phyloP scores from a whole-genome alignment of 2,888 invertebrate species.

The Saturnia pavonia region DNA sequence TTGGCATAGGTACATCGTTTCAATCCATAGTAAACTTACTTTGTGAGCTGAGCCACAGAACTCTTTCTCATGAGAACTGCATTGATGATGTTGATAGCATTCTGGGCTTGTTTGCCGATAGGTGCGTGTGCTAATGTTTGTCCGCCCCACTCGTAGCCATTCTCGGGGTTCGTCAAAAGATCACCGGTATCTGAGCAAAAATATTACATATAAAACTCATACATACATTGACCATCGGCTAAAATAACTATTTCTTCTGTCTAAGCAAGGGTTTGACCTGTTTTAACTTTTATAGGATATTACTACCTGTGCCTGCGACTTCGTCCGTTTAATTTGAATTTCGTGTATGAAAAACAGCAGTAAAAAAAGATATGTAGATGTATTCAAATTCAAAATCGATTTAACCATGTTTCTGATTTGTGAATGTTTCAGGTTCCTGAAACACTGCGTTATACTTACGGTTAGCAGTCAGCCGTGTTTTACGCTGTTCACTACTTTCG shows the following conservation, averaged over 20 bases:
- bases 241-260: not conserved
- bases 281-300: too few relatives aligned
- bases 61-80: constrained; percentile 85
- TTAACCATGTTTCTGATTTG: too few relatives aligned
- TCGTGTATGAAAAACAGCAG: too few relatives aligned
- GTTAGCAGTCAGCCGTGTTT: too few relatives aligned
- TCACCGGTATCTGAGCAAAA: constrained; percentile 70
- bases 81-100: constrained; percentile 87
- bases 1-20: not conserved
- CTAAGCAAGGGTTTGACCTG: too few relatives aligned
- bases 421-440: too few relatives aligned
- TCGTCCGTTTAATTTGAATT: too few relatives aligned
- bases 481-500: too few relatives aligned
- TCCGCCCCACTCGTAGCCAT: constrained; percentile 71
- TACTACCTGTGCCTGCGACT: too few relatives aligned
- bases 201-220: constrained; percentile 4
- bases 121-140: constrained; percentile 50
- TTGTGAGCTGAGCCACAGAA: constrained; percentile 82
- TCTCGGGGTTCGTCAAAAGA: constrained; percentile 67
- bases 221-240: not conserved
- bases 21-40: constrained; percentile 62
- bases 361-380: too few relatives aligned
- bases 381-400: too few relatives aligned
- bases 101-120: constrained; percentile 67
- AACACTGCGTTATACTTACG: too few relatives aligned